Evolutionary conservation across 2,797 vertebrate genomes (phyloP), one percentile per base, ranked within the genome.

Genomic region (Okamejei kenojei): DNA sequence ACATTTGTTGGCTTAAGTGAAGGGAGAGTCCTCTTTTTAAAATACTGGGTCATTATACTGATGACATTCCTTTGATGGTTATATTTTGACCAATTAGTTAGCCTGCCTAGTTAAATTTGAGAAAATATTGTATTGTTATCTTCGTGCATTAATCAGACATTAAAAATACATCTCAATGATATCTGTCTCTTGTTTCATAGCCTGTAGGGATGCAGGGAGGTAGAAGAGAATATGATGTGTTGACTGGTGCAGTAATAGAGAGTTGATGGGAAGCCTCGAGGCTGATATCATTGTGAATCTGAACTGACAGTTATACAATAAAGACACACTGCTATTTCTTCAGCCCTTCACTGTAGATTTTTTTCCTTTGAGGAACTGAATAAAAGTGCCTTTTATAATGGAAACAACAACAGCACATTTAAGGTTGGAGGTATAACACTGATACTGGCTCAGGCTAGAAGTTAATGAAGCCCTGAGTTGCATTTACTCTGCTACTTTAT

Each of bases 191-290:
- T 78, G n/a, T 35, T 78, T 15, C 15, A 17, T 88, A 35, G 61
- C 84, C 84, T 68, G 61, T 88, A n/a, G 63, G n/a, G 65, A 38
- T 68, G 63, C 84, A 88, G 84, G 63, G 84, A 88, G 61, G 15
- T 88, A 32, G 84, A 88, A 88, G n/a, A 68, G n/a, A n/a, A 88
- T 88, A 65, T 88, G 32, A 63, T 65, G 84, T 65, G 61, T 65
- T 19, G 61, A 88, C 84, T 88, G 63, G 17, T 88, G 63, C 84
- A 68, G 61, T 88, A 68, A 88, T 88, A 65, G 63, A 88, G n/a
- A 68, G 84, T 88, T 88, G 84, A 88, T 88, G 84, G 84, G 63
- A 86, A 68, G 84, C 84, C 84, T 88, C n/a, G 0, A 65, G 84
- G 84, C 84, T 65, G 63, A 68, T 68, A 88, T 88, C 63, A 88